phyloP scores from a whole-genome alignment of 2,888 invertebrate species.

The Digitonthophagus gazella region DNA sequence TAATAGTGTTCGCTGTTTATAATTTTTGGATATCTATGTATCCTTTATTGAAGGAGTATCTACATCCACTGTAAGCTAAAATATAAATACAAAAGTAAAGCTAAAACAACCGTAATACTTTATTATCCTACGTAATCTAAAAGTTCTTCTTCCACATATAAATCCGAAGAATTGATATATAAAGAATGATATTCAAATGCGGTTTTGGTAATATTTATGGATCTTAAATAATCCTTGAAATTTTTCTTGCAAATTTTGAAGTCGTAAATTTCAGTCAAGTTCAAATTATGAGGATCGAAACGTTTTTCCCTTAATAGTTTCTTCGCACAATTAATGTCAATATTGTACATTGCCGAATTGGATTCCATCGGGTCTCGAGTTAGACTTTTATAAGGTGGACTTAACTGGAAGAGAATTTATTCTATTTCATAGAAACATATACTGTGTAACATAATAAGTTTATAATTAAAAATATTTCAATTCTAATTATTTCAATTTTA shows the following conservation, averaged over 20 bases:
- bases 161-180: conserved; percentile 28
- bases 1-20: background rate
- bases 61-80: background rate
- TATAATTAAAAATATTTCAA: too few species aligned
- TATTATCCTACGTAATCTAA: conserved; percentile 33
- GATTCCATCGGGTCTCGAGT: conserved; percentile 24
- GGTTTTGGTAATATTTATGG: conserved; percentile 32
- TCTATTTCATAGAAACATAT: background rate
- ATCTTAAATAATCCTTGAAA: conserved; percentile 33
- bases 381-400: conserved; percentile 32
- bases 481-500: too few species aligned
- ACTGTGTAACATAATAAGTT: too few species aligned
- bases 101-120: too few species aligned
- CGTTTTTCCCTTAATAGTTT: conserved; percentile 20
- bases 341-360: conserved; percentile 34
- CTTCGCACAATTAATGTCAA: conserved; percentile 34
- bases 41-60: background rate
- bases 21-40: background rate
- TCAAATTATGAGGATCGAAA: conserved; percentile 25
- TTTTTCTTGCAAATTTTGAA: conserved; percentile 34
- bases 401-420: conserved; percentile 33
- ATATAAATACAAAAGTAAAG: too few species aligned
- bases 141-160: conserved; percentile 35
- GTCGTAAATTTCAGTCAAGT: conserved; percentile 31
- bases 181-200: conserved; percentile 33